Evolutionary conservation across 2,797 vertebrate species (phyloP).

Genomic region (Aplochiton taeniatus): DNA sequence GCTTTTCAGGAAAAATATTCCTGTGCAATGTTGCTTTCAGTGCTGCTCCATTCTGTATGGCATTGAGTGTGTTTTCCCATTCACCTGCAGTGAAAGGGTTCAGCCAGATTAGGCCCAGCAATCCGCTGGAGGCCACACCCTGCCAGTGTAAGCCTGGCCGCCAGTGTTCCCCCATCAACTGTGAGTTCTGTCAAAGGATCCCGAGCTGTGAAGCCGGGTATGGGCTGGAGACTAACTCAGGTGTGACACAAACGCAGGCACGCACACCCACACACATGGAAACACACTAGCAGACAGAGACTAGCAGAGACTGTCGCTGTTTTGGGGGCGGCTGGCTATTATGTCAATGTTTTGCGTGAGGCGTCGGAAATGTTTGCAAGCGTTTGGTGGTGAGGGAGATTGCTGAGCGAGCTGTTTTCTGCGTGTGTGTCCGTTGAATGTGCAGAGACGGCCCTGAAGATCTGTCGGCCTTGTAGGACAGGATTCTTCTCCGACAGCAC

Average conservation of each 20-base stretch:
- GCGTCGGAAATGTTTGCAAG: background rate
- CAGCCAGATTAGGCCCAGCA: conserved; percentile 68
- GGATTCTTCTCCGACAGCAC: conserved; percentile 83
- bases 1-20: too few relatives aligned
- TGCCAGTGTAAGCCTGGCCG: conserved; percentile 81
- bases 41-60: background rate
- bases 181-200: conserved; percentile 86
- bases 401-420: background rate
- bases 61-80: background rate
- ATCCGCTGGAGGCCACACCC: conserved; percentile 71
- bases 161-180: conserved; percentile 85
- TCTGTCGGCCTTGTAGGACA: conserved; percentile 70
- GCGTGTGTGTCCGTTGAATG: background rate
- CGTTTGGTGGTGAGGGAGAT: background rate
- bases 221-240: conserved; percentile 66
- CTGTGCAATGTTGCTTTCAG: background rate
- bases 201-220: conserved; percentile 76
- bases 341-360: background rate
- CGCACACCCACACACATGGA: background rate
- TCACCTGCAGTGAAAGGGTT: conserved; percentile 82
- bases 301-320: background rate
- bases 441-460: conserved; percentile 62
- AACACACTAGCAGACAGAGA: background rate
- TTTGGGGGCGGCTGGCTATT: too few relatives aligned
- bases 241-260: conserved; percentile 46